Evolutionary conservation across 2,113 vertebrate species (phyloP).

Genomic region (Paedocypris sp.): DNA sequence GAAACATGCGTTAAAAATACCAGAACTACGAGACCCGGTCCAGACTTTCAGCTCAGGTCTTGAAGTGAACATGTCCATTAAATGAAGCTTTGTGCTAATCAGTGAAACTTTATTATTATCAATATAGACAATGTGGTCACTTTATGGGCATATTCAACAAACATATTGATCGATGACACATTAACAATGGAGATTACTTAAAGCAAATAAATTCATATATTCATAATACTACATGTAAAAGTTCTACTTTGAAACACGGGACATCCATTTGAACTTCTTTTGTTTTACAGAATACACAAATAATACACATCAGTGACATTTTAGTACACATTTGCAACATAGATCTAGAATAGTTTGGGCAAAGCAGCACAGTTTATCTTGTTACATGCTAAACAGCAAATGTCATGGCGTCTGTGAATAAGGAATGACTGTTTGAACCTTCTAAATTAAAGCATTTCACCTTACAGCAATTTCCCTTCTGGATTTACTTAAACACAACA

Average conservation of each 20-base stretch:
- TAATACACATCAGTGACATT: constrained; percentile 23
- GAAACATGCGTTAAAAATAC: too few relatives aligned
- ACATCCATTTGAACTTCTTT: constrained; percentile 47
- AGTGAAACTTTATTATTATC: neutral
- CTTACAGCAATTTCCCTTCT: neutral
- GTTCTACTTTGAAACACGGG: constrained; percentile 38
- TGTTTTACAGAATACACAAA: constrained; percentile 29
- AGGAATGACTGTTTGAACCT: neutral
- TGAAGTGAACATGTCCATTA: too few relatives aligned
- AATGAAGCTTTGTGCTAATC: too few relatives aligned
- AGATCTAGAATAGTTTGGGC: constrained; percentile 9
- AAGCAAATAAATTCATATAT: constrained; percentile 36
- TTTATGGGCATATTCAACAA: constrained; percentile 25
- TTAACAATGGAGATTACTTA: constrained; percentile 40
- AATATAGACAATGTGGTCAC: constrained; percentile 15
- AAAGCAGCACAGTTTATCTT: constrained; percentile 5
- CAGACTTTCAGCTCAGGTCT: too few relatives aligned
- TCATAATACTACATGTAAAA: constrained; percentile 19
- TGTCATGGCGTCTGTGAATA: constrained; percentile 9
- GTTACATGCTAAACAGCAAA: constrained; percentile 27
- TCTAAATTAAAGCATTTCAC: neutral
- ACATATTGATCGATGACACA: constrained; percentile 22
- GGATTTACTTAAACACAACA: neutral
- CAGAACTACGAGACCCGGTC: too few relatives aligned
- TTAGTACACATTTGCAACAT: constrained; percentile 26